Base-by-base conservation (phyloP, 2,797 vertebrate genomes). In the Arctocebus calabarensis region DNA sequence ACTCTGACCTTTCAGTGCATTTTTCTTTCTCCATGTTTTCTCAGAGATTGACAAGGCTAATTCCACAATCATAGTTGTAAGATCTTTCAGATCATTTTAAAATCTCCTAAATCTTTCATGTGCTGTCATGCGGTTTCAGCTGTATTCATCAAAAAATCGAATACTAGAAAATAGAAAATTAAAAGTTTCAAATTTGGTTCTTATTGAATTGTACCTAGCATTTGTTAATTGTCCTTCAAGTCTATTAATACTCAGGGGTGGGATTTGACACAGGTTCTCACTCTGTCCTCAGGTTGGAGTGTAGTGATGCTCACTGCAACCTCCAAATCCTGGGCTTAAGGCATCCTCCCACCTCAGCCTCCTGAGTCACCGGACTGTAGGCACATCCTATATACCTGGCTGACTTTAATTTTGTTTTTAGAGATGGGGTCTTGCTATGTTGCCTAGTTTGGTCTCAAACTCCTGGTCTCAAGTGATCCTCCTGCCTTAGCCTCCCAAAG, bases 91-190 rank as follows among this genome's bases (percentile, higher is more conserved):
- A 55, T 68, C 37, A 22, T 64, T 77, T 94, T 91, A 73, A 57
- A 88, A 59, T 32, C 16, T n/a, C 55, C 43, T 81, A 77, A 61
- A 68, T 88, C 78, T 81, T 94, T 83, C 73, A 90, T 61, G 52
- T 48, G 64, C 14, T 71, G 12, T 61, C 55, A 8, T 13, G 55
- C 89, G 57, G 55, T 71, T 92, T 89, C 48, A 86, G 83, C 19
- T 62, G 34, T 43, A 66, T 94, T 93, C 59, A 74, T 55, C 62
- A 91, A 45, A 91, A 93, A 23, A 25, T 68, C 88, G 64, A 48
- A 70, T 82, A 88, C 62, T 92, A 68, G 86, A 75, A 88, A 96
- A 70, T 89, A 77, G 34, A 43, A 96, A 61, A 66, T 17, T 45
- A 57, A 90, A 88, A 70, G 5, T 61, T 88, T 84, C 3, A 85